Evolutionary conservation across 2,113 vertebrate genomes (phyloP), one percentile per base, ranked within the genome.

Genomic region (Phylloscopus trochilus): DNA sequence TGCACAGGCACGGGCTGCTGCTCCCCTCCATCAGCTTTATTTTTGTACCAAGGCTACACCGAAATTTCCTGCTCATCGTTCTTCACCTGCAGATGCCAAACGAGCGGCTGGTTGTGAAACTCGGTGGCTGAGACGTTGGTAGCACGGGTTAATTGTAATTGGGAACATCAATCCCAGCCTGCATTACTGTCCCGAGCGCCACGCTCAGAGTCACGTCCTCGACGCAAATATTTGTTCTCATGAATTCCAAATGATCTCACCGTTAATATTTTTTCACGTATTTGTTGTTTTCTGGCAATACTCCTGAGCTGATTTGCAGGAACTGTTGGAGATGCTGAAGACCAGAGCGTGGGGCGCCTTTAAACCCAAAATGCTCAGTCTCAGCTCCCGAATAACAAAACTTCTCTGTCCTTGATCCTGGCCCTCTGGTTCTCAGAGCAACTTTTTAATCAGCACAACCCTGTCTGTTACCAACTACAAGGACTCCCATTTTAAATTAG

Each of bases 361-460:
- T 30, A 58, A 77, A 88, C 43, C 63, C 70, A 1, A 24, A 79
- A 13, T 6, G 10, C 7, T 11, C 4, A 1, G 2, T 17, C 60
- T 49, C 75, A 35, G 85, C 46, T 37, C 5, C 43, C 4, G 47
- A 77, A 15, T 9, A 53, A 87, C 69, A 39, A 63, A 86, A 70
- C 18, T 2, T 26, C 39, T 16, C 81, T 1, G 3, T 64, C 77
- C 89, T 91, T 93, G 72, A 64, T 53, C 86, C 41, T 19, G 37
- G 51, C 20, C 66, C 69, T 74, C 81, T 76, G 77, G 9, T 66
- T 66, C 76, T 79, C 72, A 76, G 26, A 62, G 63, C 44, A 87
- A 79, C 70, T 59, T 87, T 82, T 22, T n/a, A n/a, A 87, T 69
- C 74, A 67, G 69, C 67, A 80, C 59, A 93, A 83, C 22, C n/a